A percentile compares a stretch with the other conserved stretches of the same genome.
These are phyloP conservation scores for Gallinago paraguaiae DNA, from an alignment of 2,113 vertebrate species.

Conservation along the genomic window DNA sequence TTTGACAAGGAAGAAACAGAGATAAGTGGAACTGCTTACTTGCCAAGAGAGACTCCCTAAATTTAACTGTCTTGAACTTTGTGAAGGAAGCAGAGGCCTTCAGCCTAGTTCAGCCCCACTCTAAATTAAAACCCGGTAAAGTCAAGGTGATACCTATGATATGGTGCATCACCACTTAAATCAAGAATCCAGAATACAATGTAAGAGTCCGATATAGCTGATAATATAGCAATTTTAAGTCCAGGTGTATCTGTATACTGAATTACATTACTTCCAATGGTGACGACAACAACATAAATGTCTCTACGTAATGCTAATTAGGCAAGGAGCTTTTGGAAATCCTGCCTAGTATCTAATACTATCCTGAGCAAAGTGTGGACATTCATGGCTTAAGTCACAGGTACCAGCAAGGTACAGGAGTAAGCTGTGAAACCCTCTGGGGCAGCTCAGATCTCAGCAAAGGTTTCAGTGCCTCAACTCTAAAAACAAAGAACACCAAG, in stretches of 20 bases:
- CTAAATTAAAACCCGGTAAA: not conserved
- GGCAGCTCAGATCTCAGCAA: not conserved
- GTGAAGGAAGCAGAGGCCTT: not conserved
- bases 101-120: not conserved
- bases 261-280: not conserved
- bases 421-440: not conserved
- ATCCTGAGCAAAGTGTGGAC: not conserved
- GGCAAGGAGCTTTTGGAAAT: not conserved
- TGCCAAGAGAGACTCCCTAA: slow-evolving; percentile 59
- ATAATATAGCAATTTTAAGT: fast-evolving
- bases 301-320: not conserved
- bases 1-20: slow-evolving; percentile 32
- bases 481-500: not conserved
- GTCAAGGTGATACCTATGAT: not conserved
- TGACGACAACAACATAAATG: not conserved
- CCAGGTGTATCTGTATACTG: not conserved
- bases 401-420: not conserved
- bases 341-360: not conserved
- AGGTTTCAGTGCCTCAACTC: not conserved
- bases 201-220: fast-evolving
- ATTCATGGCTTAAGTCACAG: not conserved
- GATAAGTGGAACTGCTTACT: not conserved
- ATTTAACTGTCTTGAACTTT: slow-evolving; percentile 30
- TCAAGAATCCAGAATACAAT: too few species aligned
- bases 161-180: not conserved